Percentiles rank a stretch among this genome's conserved stretches.
These are phyloP conservation scores for Euleptes europaea DNA, from an alignment of 2,113 vertebrate genomes.

Conservation along the genomic window DNA sequence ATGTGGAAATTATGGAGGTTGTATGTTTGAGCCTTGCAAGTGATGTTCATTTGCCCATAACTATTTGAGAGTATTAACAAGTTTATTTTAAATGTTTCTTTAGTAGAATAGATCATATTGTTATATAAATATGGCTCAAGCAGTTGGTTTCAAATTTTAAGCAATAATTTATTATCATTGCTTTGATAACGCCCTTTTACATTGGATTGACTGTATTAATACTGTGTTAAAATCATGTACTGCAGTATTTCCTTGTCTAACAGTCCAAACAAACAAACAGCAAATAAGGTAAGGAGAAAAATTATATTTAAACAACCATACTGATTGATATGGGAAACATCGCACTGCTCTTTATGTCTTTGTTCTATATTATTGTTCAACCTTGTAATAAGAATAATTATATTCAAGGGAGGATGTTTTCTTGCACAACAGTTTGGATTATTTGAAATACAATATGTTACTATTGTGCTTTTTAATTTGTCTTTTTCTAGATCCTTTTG, in stretches of 20 bases:
- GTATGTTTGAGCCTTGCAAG: background rate
- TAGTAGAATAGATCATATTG: background rate
- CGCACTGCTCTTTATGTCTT: background rate
- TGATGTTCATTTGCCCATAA: background rate
- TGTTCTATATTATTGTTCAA: background rate
- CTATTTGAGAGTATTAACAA: background rate
- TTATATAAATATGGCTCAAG: background rate
- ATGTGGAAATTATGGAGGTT: background rate
- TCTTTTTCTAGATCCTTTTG: conserved; percentile 89
- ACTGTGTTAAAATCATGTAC: background rate
- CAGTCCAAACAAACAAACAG: background rate
- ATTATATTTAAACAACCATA: background rate
- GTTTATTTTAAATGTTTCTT: background rate
- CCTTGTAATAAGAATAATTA: background rate
- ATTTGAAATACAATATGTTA: background rate
- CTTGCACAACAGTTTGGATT: background rate
- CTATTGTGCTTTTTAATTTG: conserved; percentile 24
- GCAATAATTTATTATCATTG: background rate
- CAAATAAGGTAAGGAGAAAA: background rate
- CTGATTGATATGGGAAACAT: background rate
- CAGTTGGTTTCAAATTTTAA: background rate
- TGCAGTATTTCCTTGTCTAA: background rate
- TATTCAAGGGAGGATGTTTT: background rate
- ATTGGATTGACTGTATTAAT: no score
- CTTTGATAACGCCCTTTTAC: background rate